Percentiles rank a stretch among this genome's conserved stretches.
Conservation (phyloP, 92 coral and sea anemone species). For the Muricea muricata region DNA sequence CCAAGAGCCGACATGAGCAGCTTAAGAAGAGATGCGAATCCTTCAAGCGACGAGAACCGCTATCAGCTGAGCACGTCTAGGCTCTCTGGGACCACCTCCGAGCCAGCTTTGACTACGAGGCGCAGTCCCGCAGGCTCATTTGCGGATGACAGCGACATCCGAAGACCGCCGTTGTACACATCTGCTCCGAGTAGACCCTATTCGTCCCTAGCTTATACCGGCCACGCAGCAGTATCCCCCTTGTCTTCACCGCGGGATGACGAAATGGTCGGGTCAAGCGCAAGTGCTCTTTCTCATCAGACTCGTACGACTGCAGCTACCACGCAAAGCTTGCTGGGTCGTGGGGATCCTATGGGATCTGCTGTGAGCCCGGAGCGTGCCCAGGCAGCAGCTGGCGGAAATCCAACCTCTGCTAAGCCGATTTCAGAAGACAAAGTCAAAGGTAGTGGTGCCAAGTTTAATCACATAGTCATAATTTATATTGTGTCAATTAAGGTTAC, state of each 20-base stretch:
- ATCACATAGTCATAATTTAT: too few relatives aligned
- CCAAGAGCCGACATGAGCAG: too few relatives aligned
- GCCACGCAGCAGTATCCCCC: neutral
- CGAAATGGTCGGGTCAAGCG: neutral
- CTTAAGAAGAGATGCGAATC: neutral
- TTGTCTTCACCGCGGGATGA: neutral
- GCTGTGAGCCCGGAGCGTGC: neutral
- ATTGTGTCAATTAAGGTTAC: too few relatives aligned
- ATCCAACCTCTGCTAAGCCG: neutral
- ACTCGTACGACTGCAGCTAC: constrained; percentile 1
- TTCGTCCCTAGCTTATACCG: neutral
- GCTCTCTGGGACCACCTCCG: too few relatives aligned
- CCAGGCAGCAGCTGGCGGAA: neutral
- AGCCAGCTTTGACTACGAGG: neutral
- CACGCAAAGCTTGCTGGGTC: constrained; percentile 10
- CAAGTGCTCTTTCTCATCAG: constrained; percentile 8
- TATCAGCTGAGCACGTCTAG: too few relatives aligned
- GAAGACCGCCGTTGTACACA: constrained; percentile 42
- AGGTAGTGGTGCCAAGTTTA: neutral
- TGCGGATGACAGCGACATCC: constrained; percentile 1
- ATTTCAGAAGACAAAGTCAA: constrained; percentile 10
- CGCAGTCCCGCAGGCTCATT: constrained; percentile 31
- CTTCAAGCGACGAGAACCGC: too few relatives aligned
- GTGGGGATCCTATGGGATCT: constrained; percentile 8
- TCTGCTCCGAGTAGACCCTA: constrained; percentile 26